Evolutionary conservation across 37 sponge, comb jelly and placozoan genomes (phyloP), one percentile per base, ranked within the genome.

Genomic region (Ephydatia muelleri): DNA sequence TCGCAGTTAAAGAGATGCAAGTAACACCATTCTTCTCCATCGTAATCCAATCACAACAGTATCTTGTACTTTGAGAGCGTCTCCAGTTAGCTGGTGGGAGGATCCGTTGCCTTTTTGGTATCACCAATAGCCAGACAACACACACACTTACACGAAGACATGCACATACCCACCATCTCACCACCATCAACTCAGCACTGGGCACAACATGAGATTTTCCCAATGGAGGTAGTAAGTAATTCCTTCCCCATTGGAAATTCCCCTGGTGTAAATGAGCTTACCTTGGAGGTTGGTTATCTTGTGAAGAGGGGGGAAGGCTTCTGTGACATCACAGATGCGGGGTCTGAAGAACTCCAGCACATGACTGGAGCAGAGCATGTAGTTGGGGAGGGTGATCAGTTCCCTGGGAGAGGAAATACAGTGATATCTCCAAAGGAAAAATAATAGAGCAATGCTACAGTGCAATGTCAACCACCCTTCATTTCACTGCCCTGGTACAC

Each of bases 301-400:
- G 30, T 94, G 85, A 4, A 87, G 35, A 1, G 90, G 80, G 25
- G 87, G 79, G 38, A 82, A 87, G 38, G 90, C 78, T 26, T 90
- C 88, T 34, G 26, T 83, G 14, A 64, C 19, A 64, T 94, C 94
- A 21, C 84, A 33, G 29, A 49, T 79, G 38, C 71, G 80, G 30
- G 91, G 94, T 14, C 43, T 79, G 78, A 94, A 88, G 91, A 94
- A 94, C 65, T 90, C 88, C 35, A 84, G 67, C 29, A 94, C 88
- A 49, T 94, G 94, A 16, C 49, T 27, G 23, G 66, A 84, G 12
- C 67, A 68, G 22, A 79, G 35, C 19, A 94, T 87, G 33, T 80
- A 75, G 13, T 79, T 75, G 13, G 91, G 85, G 3, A 94, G 88
- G 9, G 65, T 66, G 47, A 90, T 64, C 78, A 94, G 76, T 13